A percentile compares a stretch with the other conserved stretches of the same genome.
Conservation (phyloP, 2,113 vertebrate genomes). For the Caretta caretta region DNA sequence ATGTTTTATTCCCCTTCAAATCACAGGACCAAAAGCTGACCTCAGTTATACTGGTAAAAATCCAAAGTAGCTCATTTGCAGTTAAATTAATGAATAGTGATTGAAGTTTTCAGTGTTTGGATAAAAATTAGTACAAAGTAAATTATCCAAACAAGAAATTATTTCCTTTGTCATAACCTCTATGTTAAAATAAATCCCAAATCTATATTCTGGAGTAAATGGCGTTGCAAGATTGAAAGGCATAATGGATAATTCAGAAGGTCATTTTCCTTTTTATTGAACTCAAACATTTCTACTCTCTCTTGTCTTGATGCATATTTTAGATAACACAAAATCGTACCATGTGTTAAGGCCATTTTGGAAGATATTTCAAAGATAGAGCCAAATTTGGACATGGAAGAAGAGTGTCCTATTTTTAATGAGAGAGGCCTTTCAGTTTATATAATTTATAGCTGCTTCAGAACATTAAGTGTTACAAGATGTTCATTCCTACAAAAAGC, state of each 20-base stretch:
- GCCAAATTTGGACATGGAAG: not conserved
- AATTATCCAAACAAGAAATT: not conserved
- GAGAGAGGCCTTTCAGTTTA: not conserved
- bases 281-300: not conserved
- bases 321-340: not conserved
- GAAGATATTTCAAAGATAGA: not conserved
- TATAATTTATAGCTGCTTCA: not conserved
- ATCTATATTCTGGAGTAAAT: not conserved
- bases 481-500: not conserved
- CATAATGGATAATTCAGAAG: not conserved
- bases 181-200: not conserved
- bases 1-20: no score
- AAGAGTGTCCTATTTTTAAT: not conserved
- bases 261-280: not conserved
- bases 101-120: no score
- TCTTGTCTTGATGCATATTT: not conserved
- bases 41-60: no score
- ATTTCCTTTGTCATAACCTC: not conserved
- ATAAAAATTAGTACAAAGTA: no score
- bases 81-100: no score
- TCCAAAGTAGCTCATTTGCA: no score
- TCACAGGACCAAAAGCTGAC: no score
- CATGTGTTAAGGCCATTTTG: not conserved
- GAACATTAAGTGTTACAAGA: not conserved
- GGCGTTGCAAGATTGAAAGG: not conserved